These are phyloP conservation scores for Poecilia gillii DNA, from an alignment of 2,797 vertebrate genomes.

Conservation along the genomic window DNA sequence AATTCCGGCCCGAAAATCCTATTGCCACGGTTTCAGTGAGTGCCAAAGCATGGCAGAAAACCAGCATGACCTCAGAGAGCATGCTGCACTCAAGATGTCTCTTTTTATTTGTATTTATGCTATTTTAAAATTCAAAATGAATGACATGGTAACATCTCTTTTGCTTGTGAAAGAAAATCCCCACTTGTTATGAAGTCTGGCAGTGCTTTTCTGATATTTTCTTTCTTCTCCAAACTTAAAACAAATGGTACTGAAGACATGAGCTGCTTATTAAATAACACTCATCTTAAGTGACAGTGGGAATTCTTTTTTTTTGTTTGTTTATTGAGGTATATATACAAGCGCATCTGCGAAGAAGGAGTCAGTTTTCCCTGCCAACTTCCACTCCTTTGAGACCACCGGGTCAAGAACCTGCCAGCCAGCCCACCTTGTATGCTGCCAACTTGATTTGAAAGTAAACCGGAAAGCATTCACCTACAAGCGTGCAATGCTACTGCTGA, in stretches of 20 bases:
- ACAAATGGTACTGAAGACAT: conserved; percentile 11
- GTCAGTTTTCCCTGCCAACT: conserved; percentile 36
- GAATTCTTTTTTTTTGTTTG: background rate
- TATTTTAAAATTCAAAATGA: conserved; percentile 17
- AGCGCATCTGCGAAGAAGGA: conserved; percentile 4
- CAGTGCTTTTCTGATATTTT: conserved; percentile 4
- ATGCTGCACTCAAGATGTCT: conserved; percentile 35
- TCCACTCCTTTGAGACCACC: conserved; percentile 34
- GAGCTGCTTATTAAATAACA: conserved; percentile 14
- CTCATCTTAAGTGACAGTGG: background rate
- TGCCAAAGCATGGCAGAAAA: conserved; percentile 34
- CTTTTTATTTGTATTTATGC: conserved; percentile 29
- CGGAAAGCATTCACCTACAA: conserved; percentile 28
- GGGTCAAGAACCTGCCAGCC: conserved; percentile 58
- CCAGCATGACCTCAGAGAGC: conserved; percentile 37
- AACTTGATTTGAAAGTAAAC: conserved; percentile 49
- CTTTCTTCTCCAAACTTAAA: conserved; percentile 14
- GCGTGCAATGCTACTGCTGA: conserved; percentile 7
- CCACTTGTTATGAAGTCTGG: conserved; percentile 7
- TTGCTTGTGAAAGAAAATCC: conserved; percentile 29
- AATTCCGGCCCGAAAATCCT: conserved; percentile 42
- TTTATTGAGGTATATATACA: conserved; percentile 31
- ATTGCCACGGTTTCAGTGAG: conserved; percentile 26
- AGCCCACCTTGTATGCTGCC: conserved; percentile 60
- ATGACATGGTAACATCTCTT: conserved; percentile 26